phyloP scores from a whole-genome alignment of 2,888 invertebrate species.

The Odontomyia ornata region DNA sequence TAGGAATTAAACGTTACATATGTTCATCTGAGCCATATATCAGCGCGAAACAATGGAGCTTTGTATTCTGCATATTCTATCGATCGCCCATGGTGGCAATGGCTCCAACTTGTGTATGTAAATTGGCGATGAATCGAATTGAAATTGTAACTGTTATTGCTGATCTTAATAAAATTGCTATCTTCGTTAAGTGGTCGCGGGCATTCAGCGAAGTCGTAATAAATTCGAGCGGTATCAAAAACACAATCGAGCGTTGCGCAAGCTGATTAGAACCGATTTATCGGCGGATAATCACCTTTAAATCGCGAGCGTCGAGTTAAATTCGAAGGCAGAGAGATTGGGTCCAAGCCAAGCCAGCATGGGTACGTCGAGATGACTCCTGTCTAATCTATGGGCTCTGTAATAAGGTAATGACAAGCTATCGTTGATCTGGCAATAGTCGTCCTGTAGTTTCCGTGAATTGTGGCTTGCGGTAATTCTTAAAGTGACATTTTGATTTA shows the following conservation, averaged over 20 bases:
- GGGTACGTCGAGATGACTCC: constrained; percentile 1
- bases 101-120: not conserved
- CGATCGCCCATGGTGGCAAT: too few relatives aligned
- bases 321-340: not conserved
- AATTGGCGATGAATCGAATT: not conserved
- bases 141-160: not conserved
- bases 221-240: constrained; percentile 14
- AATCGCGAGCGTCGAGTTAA: not conserved
- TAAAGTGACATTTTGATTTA: constrained; percentile 50
- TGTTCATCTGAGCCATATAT: too few relatives aligned
- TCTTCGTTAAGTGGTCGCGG: not conserved
- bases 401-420: constrained; percentile 14
- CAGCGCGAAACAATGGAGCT: too few relatives aligned
- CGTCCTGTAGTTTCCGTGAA: not conserved
- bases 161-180: not conserved
- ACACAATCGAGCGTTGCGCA: constrained; percentile 1
- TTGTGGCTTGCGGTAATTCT: constrained; percentile 44
- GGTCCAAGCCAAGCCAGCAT: not conserved
- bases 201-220: not conserved
- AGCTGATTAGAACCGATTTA: constrained; percentile 9
- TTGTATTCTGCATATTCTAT: too few relatives aligned
- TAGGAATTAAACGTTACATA: too few relatives aligned
- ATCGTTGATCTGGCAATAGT: constrained; percentile 6
- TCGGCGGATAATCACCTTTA: constrained; percentile 1
- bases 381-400: not conserved